Base-by-base conservation (phyloP, 2,888 invertebrate genomes). In the Microdon myrmicae region DNA sequence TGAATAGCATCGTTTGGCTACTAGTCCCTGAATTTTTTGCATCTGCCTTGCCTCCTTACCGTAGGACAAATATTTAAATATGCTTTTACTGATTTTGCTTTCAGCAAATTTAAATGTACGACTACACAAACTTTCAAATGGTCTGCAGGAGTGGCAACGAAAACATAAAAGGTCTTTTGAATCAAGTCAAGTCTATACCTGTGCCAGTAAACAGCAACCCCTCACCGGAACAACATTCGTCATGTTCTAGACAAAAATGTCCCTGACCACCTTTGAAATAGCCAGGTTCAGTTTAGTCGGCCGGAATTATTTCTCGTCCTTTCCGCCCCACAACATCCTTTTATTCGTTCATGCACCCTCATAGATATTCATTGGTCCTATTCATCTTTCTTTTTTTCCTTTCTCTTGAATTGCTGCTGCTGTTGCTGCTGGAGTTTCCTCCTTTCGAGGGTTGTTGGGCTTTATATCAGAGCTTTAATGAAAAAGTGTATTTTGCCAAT, bases 201-300 rank as follows among this genome's bases (percentile, higher is more conserved):
- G 26, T 14, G 22, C 23, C 9, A 4, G 8, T 3, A 16, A 25
- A n/a, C 7, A 4, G 23, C 13, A 32, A 10, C 19, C 25, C 43
- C 32, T 17, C 16, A 4, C 37, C 38, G 8, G 23, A 48, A 41
- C 31, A 41, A 37, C 38, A 54, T 48, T 48, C 55, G 48, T 48
- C 43, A 44, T 26, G 44, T 48, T 48, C 48, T 54, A 60, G 55
- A 43, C 5, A 43, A 60, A 59, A 60, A 60, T 37, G 60, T 55
- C 60, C 60, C 60, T 61, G 60, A 61, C 60, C 60, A 61, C 48
- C 58, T 61, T 55, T 48, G n/a, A n/a, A n/a, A n/a, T n/a, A n/a
- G n/a, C n/a, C n/a, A 16, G 55, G 55, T 48, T 49, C 48, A 38
- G 37, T 12, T 41, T 32, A 9, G 23, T 2, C 4, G 17, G 10